Evolutionary conservation across 2,113 vertebrate genomes (phyloP).

Genomic region (Aramus guarauna): DNA sequence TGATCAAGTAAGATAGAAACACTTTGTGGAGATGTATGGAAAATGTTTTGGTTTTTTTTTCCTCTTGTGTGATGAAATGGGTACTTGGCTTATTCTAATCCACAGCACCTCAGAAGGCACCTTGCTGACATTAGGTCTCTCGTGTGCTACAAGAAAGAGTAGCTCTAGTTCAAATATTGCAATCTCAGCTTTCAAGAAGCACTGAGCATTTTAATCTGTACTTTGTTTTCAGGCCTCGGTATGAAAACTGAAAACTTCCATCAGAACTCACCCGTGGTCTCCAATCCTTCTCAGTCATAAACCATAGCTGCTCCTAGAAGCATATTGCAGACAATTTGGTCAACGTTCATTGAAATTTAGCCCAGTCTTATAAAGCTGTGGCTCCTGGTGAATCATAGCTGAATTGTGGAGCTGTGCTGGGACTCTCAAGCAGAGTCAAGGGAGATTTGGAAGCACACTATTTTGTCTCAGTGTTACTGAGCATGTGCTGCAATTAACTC

Average conservation of each 20-base stretch:
- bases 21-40: neutral
- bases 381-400: neutral
- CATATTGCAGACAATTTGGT: neutral
- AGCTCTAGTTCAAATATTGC: neutral
- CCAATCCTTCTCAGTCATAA: neutral
- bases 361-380: neutral
- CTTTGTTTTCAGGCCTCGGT: neutral
- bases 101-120: neutral
- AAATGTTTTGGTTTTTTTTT: neutral
- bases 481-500: neutral
- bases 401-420: neutral
- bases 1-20: neutral
- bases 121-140: neutral
- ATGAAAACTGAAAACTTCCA: neutral
- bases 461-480: neutral
- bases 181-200: neutral
- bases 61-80: neutral
- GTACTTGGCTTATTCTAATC: neutral
- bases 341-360: neutral
- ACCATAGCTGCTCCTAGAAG: neutral
- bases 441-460: neutral
- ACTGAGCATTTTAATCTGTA: neutral
- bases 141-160: neutral
- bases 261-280: neutral
- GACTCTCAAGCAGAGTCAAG: neutral